A percentile compares a stretch with the other conserved stretches of the same genome.
phyloP scores from a whole-genome alignment of 2,888 invertebrate genomes.

The Pasiphila rectangulata region DNA sequence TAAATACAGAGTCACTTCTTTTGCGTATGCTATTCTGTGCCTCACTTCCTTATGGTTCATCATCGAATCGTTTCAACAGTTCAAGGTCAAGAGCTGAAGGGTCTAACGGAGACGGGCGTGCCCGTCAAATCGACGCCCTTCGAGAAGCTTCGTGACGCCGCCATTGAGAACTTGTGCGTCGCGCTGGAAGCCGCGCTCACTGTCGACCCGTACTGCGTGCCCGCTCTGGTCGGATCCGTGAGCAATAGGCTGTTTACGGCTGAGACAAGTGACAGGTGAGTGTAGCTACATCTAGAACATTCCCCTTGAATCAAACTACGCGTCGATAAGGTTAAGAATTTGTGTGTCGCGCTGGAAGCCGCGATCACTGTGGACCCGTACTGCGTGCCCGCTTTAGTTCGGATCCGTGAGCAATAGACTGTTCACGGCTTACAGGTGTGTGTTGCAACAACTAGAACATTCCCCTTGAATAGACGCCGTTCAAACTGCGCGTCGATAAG shows the following conservation, averaged over 20 bases:
- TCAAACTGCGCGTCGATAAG: too few species aligned
- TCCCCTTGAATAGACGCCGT: too few species aligned
- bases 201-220: conserved; percentile 95
- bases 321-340: not conserved
- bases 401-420: not conserved
- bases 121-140: conserved; percentile 84
- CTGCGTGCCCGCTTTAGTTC: not conserved
- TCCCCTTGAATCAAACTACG: not conserved
- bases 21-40: too few species aligned
- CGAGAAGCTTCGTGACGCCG: conserved; percentile 95
- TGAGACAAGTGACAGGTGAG: conserved; percentile 90
- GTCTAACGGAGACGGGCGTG: conserved; percentile 75
- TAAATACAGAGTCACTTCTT: too few species aligned
- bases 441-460: too few species aligned
- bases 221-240: conserved; percentile 96
- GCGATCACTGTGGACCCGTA: not conserved
- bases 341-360: not conserved
- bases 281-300: not conserved
- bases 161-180: conserved; percentile 96
- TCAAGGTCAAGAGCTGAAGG: conserved; percentile 84
- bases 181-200: conserved; percentile 94
- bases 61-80: conserved; percentile 69
- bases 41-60: too few species aligned
- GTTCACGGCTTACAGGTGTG: too few species aligned
- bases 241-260: conserved; percentile 97